Evolutionary conservation across 2,113 vertebrate species (phyloP), one percentile per base, ranked within the genome.

Genomic region (Bucco capensis): DNA sequence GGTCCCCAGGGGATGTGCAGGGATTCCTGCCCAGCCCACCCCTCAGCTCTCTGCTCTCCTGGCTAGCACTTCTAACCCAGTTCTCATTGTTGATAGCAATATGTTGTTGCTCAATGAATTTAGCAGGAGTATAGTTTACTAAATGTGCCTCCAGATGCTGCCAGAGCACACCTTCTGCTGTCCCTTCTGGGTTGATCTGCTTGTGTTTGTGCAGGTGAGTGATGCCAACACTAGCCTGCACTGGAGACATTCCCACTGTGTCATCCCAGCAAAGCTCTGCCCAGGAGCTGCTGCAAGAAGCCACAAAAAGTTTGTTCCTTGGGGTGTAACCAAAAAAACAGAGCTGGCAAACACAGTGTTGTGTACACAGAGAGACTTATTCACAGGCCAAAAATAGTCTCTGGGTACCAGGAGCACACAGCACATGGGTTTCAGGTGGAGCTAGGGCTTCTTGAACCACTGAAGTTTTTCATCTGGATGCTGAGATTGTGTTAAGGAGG

Each of bases 311-410:
- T 75, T 88, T 83, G 30, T 24, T 92, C 81, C 88, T 89, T 47
- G 75, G 82, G 85, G 66, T 60, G 87, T 82, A 86, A 87, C 80
- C 47, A 38, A 67, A 89, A 61, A 79, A 28, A 30, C 87, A 75
- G 87, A 87, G 80, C 70, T 75, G 93, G 70, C 49, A 86, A 90
- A 89, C 91, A 75, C 1, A 1, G 73, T 2, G 1, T 3, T 66
- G 69, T 83, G 56, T 79, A 72, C 88, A 65, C 80, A 88, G 74
- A 57, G 14, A 27, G 76, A 54, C 37, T 95, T 86, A 93, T 80
- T 91, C 77, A 51, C 6, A 72, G 83, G 89, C 62, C 88, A 95
- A 56, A 82, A 83, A 79, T 23, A 75, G 78, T 88, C 75, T 78
- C 82, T 74, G 91, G 80, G 86, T 83, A 86, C 75, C 89, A 88